Percentiles rank a stretch among this genome's conserved stretches.
phyloP scores from a whole-genome alignment of 1,140 invertebrate genomes.

The Calliphora vicina region DNA sequence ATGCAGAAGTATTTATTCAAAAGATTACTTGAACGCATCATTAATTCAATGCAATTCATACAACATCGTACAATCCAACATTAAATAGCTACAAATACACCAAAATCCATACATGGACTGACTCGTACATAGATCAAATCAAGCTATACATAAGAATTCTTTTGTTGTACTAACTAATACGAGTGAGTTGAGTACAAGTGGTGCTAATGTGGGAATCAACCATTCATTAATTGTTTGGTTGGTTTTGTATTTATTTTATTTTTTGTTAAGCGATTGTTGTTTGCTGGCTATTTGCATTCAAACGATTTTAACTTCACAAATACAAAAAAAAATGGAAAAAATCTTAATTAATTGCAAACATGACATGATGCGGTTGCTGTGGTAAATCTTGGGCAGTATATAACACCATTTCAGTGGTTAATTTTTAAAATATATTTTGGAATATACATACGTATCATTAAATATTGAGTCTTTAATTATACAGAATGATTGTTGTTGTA shows the following conservation, averaged over 20 bases:
- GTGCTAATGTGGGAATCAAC: background rate
- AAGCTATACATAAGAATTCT: background rate
- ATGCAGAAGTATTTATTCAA: background rate
- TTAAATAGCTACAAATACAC: background rate
- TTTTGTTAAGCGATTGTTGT: background rate
- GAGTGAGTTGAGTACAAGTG: background rate
- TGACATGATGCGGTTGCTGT: constrained; percentile 1
- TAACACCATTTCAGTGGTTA: background rate
- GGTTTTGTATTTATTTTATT: background rate
- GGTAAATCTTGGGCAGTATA: background rate
- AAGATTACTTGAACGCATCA: background rate
- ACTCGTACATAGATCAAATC: background rate
- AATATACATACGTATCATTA: too few species aligned
- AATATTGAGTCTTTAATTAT: too few species aligned
- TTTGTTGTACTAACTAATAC: background rate
- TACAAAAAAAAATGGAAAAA: background rate
- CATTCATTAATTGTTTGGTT: background rate
- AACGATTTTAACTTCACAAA: background rate
- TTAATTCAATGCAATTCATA: constrained; percentile 7
- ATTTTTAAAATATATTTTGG: too few species aligned
- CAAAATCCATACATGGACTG: background rate
- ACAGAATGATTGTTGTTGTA: too few species aligned
- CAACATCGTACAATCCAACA: background rate
- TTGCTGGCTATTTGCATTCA: constrained; percentile 2
- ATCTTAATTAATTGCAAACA: background rate